phyloP scores from a whole-genome alignment of 2,113 vertebrate genomes.

The Heterotilapia buettikoferi region DNA sequence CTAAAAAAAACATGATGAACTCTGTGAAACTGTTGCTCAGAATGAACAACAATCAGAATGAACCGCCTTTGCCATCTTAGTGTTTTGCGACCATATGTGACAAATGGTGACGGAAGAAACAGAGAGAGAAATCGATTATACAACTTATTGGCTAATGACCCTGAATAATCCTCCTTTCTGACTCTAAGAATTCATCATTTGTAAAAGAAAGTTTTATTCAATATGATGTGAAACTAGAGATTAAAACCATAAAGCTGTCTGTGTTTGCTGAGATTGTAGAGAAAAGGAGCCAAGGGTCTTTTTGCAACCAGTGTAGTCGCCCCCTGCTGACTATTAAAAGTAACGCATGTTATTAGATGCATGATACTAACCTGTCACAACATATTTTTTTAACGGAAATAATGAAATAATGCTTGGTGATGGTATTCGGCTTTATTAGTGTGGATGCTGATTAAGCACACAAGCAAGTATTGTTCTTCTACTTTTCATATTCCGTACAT shows the following conservation, averaged over 20 bases:
- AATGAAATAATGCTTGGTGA: not conserved
- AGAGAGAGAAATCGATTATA: not conserved
- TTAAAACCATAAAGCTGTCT: not conserved
- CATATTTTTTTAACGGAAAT: not conserved
- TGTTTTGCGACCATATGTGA: not conserved
- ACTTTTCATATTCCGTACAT: not conserved
- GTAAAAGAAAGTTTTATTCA: not conserved
- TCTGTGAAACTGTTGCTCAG: not conserved
- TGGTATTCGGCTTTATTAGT: not conserved
- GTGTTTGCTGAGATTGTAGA: not conserved
- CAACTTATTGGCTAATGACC: not conserved
- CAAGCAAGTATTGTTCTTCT: not conserved
- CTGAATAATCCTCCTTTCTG: not conserved
- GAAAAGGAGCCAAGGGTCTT: not conserved
- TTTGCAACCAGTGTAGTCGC: not conserved
- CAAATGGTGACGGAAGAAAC: not conserved
- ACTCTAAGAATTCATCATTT: not conserved
- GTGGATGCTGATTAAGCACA: not conserved
- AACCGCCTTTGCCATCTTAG: not conserved
- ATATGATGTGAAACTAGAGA: not conserved
- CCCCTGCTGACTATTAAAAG: not conserved
- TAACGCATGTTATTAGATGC: not conserved
- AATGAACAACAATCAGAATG: not conserved
- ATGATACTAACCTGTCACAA: not conserved
- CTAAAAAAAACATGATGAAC: not conserved